These are phyloP conservation scores for Molossus molossus DNA, from an alignment of 2,797 vertebrate species.

Conservation along the genomic window DNA sequence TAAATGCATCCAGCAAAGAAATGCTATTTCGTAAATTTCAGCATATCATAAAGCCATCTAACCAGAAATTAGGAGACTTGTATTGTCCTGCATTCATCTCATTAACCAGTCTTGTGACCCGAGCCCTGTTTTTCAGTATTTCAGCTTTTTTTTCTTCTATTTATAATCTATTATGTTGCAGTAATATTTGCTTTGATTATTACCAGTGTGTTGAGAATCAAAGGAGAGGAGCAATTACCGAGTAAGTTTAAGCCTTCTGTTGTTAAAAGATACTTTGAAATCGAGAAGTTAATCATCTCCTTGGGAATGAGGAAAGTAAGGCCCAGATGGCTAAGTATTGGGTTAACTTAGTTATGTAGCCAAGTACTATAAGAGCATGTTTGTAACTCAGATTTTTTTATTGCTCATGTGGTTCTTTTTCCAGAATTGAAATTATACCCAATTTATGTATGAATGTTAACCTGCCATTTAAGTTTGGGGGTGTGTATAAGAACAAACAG, in stretches of 20 bases:
- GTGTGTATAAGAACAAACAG: not conserved
- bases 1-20: not conserved
- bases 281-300: not conserved
- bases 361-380: not conserved
- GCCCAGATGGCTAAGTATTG: not conserved
- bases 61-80: not conserved
- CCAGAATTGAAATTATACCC: not conserved
- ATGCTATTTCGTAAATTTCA: slow-evolving; percentile 17
- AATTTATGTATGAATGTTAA: not conserved
- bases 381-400: not conserved
- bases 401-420: not conserved
- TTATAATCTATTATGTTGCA: not conserved
- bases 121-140: not conserved
- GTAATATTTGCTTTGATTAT: slow-evolving; percentile 1
- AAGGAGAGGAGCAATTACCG: not conserved
- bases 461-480: not conserved
- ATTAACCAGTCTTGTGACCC: not conserved
- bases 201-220: not conserved
- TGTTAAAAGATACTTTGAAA: not conserved
- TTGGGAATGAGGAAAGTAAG: not conserved
- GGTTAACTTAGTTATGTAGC: not conserved
- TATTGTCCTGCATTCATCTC: not conserved
- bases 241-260: not conserved
- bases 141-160: not conserved
- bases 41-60: not conserved